phyloP scores from a whole-genome alignment of 2,113 vertebrate genomes.

The Entomyzon cyanotis region DNA sequence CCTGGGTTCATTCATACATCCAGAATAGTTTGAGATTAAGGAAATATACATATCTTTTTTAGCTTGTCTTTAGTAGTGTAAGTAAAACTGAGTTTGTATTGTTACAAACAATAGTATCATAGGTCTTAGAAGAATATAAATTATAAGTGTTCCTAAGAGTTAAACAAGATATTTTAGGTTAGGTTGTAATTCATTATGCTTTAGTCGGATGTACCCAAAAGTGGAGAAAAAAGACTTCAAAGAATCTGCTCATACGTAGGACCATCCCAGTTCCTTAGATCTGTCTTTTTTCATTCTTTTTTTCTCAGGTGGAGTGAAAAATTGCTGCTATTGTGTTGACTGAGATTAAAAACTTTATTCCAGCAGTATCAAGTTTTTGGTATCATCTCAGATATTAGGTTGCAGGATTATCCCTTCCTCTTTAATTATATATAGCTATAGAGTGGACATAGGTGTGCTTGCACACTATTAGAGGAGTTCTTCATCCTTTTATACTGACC shows the following conservation, averaged over 20 bases:
- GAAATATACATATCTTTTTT: background rate
- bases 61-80: background rate
- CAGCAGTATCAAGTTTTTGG: background rate
- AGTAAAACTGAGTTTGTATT: background rate
- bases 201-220: accelerated
- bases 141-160: background rate
- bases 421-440: background rate
- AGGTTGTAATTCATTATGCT: accelerated
- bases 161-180: background rate
- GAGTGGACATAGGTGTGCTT: accelerated
- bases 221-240: background rate
- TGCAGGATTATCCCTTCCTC: background rate
- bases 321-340: background rate
- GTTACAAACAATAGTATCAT: background rate
- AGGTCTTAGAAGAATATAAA: background rate
- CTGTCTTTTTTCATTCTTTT: background rate
- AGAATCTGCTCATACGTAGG: background rate
- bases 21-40: background rate
- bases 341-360: background rate
- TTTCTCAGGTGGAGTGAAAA: background rate
- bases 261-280: background rate
- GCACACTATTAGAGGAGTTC: background rate
- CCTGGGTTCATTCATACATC: background rate
- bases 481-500: background rate
- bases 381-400: background rate